Conservation (phyloP, 2,797 vertebrate genomes). For the Rhinatrema bivittatum region DNA sequence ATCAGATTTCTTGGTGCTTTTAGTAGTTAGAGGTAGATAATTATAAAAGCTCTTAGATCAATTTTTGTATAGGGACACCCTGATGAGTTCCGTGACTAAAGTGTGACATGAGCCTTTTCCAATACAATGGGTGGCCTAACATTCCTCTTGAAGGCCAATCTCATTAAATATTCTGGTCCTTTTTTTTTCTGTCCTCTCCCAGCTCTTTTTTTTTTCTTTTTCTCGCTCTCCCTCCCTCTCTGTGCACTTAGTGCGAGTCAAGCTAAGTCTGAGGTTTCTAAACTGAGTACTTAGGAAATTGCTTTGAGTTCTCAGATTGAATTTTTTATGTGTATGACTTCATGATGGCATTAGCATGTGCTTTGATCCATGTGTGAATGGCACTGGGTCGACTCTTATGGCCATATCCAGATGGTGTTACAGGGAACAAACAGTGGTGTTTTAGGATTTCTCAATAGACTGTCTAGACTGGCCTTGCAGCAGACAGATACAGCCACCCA, state of each 20-base stretch:
- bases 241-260: constrained; percentile 55
- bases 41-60: constrained; percentile 64
- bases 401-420: constrained; percentile 97
- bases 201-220: constrained; percentile 5
- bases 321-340: constrained; percentile 77
- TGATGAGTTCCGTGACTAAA: constrained; percentile 64
- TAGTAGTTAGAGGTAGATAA: constrained; percentile 57
- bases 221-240: constrained; percentile 30
- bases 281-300: constrained; percentile 66
- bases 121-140: constrained; percentile 72
- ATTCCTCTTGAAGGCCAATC: constrained; percentile 61
- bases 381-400: constrained; percentile 77
- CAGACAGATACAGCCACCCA: constrained; percentile 99
- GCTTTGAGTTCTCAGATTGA: constrained; percentile 67
- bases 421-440: constrained; percentile 90
- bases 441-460: constrained; percentile 96
- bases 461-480: constrained; percentile 98
- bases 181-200: constrained; percentile 15
- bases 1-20: constrained; percentile 47
- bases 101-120: constrained; percentile 70
- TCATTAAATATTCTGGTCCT: constrained; percentile 67
- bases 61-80: constrained; percentile 67
- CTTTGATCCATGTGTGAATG: constrained; percentile 79
- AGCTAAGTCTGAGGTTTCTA: constrained; percentile 62
- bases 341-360: constrained; percentile 70